phyloP scores from a whole-genome alignment of 2,888 invertebrate genomes.

The Vanessa cardui region DNA sequence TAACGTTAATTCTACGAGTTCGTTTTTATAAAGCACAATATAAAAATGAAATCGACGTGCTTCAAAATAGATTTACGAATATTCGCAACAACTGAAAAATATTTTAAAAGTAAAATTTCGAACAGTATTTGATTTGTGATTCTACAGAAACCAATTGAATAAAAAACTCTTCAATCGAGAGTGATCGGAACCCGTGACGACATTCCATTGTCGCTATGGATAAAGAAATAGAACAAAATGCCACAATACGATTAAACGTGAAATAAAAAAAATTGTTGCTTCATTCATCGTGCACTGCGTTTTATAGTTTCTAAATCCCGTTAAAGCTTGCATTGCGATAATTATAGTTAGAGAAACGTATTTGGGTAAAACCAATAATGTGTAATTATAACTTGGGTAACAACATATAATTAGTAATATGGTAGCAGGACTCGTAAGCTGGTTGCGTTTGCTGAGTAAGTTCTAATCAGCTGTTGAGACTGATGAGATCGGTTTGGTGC shows the following conservation, averaged over 20 bases:
- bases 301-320: background rate
- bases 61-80: background rate
- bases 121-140: conserved; percentile 24
- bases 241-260: conserved; percentile 17
- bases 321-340: background rate
- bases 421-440: no score
- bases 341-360: no score
- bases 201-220: conserved; percentile 11
- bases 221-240: conserved; percentile 25
- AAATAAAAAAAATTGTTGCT: conserved; percentile 11
- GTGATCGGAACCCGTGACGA: conserved; percentile 12
- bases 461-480: no score
- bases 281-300: conserved; percentile 20
- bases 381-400: no score
- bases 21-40: background rate
- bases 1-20: no score
- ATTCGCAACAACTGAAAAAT: conserved; percentile 8
- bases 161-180: conserved; percentile 21
- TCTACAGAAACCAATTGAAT: conserved; percentile 1
- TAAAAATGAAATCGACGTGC: background rate
- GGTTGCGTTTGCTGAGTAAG: no score
- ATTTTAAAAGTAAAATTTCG: conserved; percentile 11
- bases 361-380: no score
- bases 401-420: no score
- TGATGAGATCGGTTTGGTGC: no score